Percentiles rank a stretch among this genome's conserved stretches.
Evolutionary conservation across 2,888 invertebrate genomes (phyloP).

Genomic region (Liposcelis brunnea): DNA sequence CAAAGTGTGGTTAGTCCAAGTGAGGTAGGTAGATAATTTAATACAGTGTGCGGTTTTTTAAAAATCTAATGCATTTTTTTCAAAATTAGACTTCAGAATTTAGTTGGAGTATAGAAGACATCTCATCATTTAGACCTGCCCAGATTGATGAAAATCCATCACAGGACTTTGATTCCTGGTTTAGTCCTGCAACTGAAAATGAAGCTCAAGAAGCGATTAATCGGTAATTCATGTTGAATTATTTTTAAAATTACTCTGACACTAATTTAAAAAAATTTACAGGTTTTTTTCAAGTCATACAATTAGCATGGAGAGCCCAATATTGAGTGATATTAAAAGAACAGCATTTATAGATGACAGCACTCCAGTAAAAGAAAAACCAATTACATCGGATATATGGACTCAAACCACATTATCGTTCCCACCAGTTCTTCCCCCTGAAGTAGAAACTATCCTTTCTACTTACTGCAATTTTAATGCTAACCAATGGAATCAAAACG

Average conservation of each 20-base stretch:
- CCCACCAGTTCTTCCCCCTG: neutral
- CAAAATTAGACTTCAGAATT: neutral
- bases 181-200: conserved; percentile 8
- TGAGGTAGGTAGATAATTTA: neutral
- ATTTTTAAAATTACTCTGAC: too few relatives aligned
- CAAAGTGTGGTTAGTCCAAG: conserved; percentile 3
- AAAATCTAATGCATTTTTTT: neutral
- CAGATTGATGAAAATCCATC: conserved; percentile 3
- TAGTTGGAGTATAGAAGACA: conserved; percentile 6
- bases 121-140: conserved; percentile 2
- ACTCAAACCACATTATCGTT: neutral
- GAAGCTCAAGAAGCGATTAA: conserved; percentile 4
- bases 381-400: too few relatives aligned
- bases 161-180: conserved; percentile 5
- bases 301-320: too few relatives aligned
- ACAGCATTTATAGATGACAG: too few relatives aligned
- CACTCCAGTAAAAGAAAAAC: too few relatives aligned
- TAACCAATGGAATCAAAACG: neutral
- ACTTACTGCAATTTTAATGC: neutral
- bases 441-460: neutral
- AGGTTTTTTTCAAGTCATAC: too few relatives aligned
- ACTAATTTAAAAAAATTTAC: too few relatives aligned
- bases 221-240: neutral
- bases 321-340: too few relatives aligned
- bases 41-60: too few relatives aligned